Percentiles rank a stretch among this genome's conserved stretches.
Evolutionary conservation across 2,113 vertebrate species (phyloP).

Genomic region (Lepisosteus osseus): DNA sequence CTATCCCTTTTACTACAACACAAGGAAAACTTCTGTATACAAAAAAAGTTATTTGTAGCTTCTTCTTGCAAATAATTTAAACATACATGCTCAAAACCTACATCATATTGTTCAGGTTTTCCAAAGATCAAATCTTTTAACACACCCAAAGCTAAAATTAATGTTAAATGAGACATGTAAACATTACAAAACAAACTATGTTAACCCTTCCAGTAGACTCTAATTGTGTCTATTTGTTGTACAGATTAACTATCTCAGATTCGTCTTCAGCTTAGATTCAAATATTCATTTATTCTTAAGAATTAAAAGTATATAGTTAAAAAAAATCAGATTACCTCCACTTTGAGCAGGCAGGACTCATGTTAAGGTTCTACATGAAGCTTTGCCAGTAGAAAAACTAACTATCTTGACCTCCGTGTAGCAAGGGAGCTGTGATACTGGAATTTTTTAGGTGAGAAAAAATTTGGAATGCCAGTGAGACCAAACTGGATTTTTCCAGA

Average conservation of each 20-base stretch:
- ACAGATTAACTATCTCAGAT: neutral
- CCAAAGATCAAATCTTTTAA: too few relatives aligned
- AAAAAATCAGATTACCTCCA: conserved; percentile 46
- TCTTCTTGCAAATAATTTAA: too few relatives aligned
- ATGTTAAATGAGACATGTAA: neutral
- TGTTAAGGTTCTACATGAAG: conserved; percentile 24
- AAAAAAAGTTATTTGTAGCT: too few relatives aligned
- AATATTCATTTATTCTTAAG: neutral
- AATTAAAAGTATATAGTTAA: neutral
- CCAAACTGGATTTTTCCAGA: conserved; percentile 18
- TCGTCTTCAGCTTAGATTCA: neutral
- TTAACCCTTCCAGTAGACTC: too few relatives aligned
- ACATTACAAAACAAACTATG: too few relatives aligned
- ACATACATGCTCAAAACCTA: too few relatives aligned
- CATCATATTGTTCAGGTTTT: too few relatives aligned
- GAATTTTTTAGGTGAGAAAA: conserved; percentile 17
- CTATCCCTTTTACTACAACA: too few relatives aligned
- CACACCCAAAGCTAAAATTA: neutral
- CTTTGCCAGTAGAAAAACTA: conserved; percentile 10
- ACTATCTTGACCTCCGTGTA: conserved; percentile 23
- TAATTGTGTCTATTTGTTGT: too few relatives aligned
- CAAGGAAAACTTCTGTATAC: too few relatives aligned
- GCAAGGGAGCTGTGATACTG: neutral
- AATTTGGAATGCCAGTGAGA: neutral
- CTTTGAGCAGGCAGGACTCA: conserved; percentile 26